Base-by-base conservation (phyloP, 2,797 vertebrate genomes). In the Melanotaenia nigrans region DNA sequence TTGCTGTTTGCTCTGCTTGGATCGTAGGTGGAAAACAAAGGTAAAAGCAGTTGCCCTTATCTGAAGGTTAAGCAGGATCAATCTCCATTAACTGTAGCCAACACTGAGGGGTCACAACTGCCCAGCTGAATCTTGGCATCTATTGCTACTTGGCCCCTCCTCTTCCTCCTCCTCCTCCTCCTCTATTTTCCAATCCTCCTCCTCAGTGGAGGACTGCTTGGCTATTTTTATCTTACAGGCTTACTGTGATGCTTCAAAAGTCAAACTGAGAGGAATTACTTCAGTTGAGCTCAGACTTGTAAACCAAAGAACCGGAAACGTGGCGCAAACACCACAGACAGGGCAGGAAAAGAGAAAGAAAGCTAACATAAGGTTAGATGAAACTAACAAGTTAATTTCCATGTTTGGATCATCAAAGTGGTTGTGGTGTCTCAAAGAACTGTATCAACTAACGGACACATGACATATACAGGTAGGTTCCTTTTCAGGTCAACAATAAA, bases 391-490 rank as follows among this genome's bases (percentile, higher is more conserved):
- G 63, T 68, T 45, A 78, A 62, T 54, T 73, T 38, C 36, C 36
- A 38, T 38, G 10, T 38, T 38, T 38, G 36, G 36, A 38, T 38
- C 9, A 66, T 65, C 58, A 14, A 32, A 28, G 47, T 53, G 73
- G 72, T 67, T 76, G 56, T 56, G 56, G 38, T 68, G 38, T 66
- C 64, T 86, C 60, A 42, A 75, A 81, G 42, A 59, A 49, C 53
- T 55, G 61, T 84, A 90, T 90, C 45, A 84, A 90, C 90, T 82
- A 77, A 61, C 32, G 73, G 51, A 73, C 42, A 56, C 68, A 63
- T 68, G 61, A 81, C 77, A 74, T 24, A 22, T 38, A n/a, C 7
- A 1, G 40, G 22, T 85, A 16, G 80, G 86, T 85, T 84, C 8
- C 5, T 36, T n/a, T 18, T 16, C 28, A 14, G 38, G 61, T 66